A percentile compares a stretch with the other conserved stretches of the same genome.
Evolutionary conservation across 2,888 invertebrate genomes (phyloP).

Genomic region (Dicyrtomina minuta): DNA sequence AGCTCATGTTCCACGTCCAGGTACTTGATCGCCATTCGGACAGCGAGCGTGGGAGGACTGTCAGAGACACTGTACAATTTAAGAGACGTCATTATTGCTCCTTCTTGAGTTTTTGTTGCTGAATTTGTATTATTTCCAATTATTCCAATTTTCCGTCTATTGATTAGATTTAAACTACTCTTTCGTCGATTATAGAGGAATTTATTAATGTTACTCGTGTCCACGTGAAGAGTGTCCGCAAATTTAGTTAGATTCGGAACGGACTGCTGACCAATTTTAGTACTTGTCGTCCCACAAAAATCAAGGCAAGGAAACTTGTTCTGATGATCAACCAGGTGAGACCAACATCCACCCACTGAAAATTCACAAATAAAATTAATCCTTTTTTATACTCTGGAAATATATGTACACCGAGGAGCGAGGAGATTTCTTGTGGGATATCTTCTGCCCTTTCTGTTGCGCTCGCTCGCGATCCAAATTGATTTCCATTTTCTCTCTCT

Average conservation of each 20-base stretch:
- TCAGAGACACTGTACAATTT: conserved; percentile 74
- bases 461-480: no score
- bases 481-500: no score
- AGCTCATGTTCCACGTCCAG: conserved; percentile 67
- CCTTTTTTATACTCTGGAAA: background rate
- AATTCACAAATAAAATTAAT: conserved; percentile 19
- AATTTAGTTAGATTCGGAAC: conserved; percentile 12
- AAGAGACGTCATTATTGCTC: conserved; percentile 58
- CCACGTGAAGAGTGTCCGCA: conserved; percentile 8
- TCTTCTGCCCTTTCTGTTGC: background rate
- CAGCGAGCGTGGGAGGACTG: conserved; percentile 75
- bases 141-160: background rate
- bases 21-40: conserved; percentile 67
- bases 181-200: conserved; percentile 3
- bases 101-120: no score
- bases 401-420: no score
- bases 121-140: no score
- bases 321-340: conserved; percentile 29
- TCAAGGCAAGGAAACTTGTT: background rate
- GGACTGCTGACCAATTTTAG: conserved; percentile 5
- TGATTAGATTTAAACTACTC: conserved; percentile 16
- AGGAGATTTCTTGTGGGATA: no score
- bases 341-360: conserved; percentile 49
- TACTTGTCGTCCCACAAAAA: background rate
- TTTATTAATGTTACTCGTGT: conserved; percentile 14